Evolutionary conservation across 1,140 invertebrate genomes (phyloP).

Genomic region (Hydropsyche tenuis): DNA sequence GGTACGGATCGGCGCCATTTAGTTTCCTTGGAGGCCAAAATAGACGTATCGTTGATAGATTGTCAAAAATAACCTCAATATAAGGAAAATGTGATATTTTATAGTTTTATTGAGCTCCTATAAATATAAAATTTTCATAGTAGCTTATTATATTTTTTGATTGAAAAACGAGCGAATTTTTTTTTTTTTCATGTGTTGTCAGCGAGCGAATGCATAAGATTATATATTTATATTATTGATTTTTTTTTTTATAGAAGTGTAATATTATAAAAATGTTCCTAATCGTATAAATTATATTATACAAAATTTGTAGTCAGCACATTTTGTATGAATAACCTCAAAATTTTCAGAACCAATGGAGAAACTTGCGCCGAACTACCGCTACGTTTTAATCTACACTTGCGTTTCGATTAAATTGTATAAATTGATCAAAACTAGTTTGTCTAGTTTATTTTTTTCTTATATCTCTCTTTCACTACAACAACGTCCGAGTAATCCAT

Average conservation of each 20-base stretch:
- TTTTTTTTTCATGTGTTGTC: too few relatives aligned
- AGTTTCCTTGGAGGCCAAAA: constrained; percentile 2
- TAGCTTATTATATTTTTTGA: too few relatives aligned
- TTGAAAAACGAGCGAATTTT: too few relatives aligned
- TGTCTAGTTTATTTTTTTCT: constrained; percentile 10
- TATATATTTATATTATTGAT: too few relatives aligned
- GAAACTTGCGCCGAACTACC: constrained; percentile 3
- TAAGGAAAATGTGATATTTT: neutral
- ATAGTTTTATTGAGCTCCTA: neutral
- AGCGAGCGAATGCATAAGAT: too few relatives aligned
- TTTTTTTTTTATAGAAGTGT: too few relatives aligned
- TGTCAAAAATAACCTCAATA: constrained; percentile 4
- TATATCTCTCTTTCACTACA: neutral
- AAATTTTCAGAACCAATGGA: neutral
- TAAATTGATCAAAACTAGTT: constrained; percentile 19
- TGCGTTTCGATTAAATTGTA: constrained; percentile 21
- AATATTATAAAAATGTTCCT: too few relatives aligned
- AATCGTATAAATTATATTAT: too few relatives aligned
- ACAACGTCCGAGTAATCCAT: constrained; percentile 14
- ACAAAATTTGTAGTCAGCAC: too few relatives aligned
- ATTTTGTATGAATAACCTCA: too few relatives aligned
- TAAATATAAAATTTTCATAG: neutral
- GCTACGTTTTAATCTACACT: constrained; percentile 14
- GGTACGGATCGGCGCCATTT: constrained; percentile 23
- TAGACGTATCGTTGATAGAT: neutral